Conservation (phyloP, 2,113 vertebrate species). For the Megaleporinus macrocephalus region DNA sequence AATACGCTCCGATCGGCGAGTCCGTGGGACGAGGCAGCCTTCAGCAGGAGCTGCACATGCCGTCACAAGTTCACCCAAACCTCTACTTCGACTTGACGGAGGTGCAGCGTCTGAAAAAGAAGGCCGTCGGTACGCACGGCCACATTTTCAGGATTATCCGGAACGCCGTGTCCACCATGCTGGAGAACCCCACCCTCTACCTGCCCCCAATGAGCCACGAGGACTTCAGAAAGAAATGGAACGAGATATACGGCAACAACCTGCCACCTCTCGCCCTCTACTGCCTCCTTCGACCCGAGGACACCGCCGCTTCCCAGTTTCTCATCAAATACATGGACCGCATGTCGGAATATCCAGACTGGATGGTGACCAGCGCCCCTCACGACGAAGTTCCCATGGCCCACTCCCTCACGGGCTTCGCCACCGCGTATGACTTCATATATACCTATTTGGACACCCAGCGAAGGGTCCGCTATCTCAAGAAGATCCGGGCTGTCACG, state of each 20-base stretch:
- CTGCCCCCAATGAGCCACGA: conserved; percentile 89
- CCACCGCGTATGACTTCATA: conserved; percentile 95
- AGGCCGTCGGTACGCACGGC: conserved; percentile 85
- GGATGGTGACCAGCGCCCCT: conserved; percentile 91
- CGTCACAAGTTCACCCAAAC: conserved; percentile 56
- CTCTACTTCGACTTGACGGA: conserved; percentile 56
- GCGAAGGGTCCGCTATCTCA: conserved; percentile 82
- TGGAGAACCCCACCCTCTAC: conserved; percentile 87
- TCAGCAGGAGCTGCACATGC: conserved; percentile 26
- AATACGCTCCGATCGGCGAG: conserved; percentile 35
- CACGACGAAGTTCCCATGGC: conserved; percentile 94
- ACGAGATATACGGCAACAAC: conserved; percentile 98
- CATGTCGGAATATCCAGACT: conserved; percentile 91
- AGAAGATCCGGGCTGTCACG: conserved; percentile 85
- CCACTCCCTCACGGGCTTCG: conserved; percentile 96
- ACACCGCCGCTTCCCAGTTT: conserved; percentile 89
- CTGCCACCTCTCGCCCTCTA: conserved; percentile 92
- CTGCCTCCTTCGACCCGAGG: conserved; percentile 92
- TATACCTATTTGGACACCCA: conserved; percentile 81
- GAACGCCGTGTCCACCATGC: conserved; percentile 85
- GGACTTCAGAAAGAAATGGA: conserved; percentile 96
- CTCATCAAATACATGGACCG: conserved; percentile 93
- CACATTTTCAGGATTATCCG: conserved; percentile 91
- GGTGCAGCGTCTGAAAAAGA: conserved; percentile 48
- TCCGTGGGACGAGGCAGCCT: conserved; percentile 26